Base-by-base conservation (phyloP, 92 coral and sea anemone species). In the Ricordea florida region DNA sequence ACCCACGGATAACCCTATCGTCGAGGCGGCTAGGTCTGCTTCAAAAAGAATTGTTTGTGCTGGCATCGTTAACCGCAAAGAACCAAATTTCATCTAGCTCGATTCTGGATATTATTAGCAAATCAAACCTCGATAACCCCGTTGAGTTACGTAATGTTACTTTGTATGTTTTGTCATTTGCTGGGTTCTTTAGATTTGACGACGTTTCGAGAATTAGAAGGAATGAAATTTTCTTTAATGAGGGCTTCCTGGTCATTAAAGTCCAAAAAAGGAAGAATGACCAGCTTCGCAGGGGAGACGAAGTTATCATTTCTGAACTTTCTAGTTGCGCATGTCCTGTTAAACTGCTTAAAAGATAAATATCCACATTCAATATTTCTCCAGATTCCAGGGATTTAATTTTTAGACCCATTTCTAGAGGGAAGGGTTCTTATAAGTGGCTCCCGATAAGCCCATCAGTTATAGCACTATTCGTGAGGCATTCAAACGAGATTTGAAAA, bases 1-100 rank as follows among this genome's bases (percentile, higher is more conserved):
- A 3, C 57, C 57, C 48, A 56, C 71, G 11, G 83, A 32, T 24
- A 37, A 76, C 61, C 14, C 48, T 1, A 65, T 76, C 10, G 64
- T 65, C 29, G 46, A 47, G 0, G 58, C 50, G 21, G 53, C 64
- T 7, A 45, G 65, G 24, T 35, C 31, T 22, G 83, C 74, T 10
- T 29, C 64, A 13, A 76, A 63, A 43, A 47, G 75, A 49, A 13
- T 76, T 18, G 23, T 49, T 6, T 62, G 83, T 20, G 49, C 75
- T 0, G 23, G 59, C 1, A 36, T 40, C 34, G 41, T 28, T 15
- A 75, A 46, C 57, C 53, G 82, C n/a, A 75, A 75, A 24, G 74
- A 75, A 40, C 49, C 72, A n/a, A 2, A 18, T 47, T 10, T 42
- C 82, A 18, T 25, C 44, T 4, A 56, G 38, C 0, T 56, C 33